Conservation (phyloP, 64 coral and sea anemone genomes). For the Cladopsammia gracilis region DNA sequence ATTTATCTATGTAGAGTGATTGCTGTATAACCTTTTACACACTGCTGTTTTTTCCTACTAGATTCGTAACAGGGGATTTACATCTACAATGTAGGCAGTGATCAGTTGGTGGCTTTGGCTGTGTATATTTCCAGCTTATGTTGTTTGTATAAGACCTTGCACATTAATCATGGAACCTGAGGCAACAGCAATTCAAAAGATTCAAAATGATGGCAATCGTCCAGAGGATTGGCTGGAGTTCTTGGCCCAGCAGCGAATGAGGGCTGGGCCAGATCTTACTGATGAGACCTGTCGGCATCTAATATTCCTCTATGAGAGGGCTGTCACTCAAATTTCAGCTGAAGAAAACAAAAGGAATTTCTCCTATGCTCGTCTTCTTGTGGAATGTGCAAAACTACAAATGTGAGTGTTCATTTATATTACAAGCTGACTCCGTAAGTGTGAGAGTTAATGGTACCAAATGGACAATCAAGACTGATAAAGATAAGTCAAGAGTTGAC, state of each 20-base stretch:
- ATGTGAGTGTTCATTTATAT: conserved; percentile 49
- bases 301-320: conserved; percentile 70
- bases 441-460: too few species aligned
- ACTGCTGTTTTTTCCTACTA: too few species aligned
- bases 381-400: conserved; percentile 89
- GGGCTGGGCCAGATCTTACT: background rate
- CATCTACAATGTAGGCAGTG: too few species aligned
- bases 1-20: too few species aligned
- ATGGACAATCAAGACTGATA: too few species aligned
- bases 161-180: background rate
- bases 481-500: too few species aligned
- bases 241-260: conserved; percentile 8
- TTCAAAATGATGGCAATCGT: conserved; percentile 64
- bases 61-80: too few species aligned
- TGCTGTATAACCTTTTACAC: too few species aligned
- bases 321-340: conserved; percentile 79
- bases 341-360: conserved; percentile 70
- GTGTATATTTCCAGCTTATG: background rate
- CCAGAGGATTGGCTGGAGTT: conserved; percentile 89
- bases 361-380: conserved; percentile 83
- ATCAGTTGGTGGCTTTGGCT: background rate
- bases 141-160: background rate
- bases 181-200: conserved; percentile 41
- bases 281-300: conserved; percentile 48
- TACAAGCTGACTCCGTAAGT: background rate